Evolutionary conservation across 2,113 vertebrate genomes (phyloP).

Genomic region (Embiotoca jacksoni): DNA sequence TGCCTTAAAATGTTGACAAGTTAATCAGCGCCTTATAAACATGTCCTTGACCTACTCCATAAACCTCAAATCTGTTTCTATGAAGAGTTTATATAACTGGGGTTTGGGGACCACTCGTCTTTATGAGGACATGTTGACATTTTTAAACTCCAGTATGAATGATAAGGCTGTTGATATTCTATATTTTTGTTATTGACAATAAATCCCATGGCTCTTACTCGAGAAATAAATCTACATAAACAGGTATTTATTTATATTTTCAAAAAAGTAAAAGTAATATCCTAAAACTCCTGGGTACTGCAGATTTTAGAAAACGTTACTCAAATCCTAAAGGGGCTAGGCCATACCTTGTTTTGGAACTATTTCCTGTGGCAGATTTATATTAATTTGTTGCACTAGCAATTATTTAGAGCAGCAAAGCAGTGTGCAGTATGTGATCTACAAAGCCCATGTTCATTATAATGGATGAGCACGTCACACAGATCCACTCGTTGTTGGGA

Average conservation of each 20-base stretch:
- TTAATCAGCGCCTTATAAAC: not conserved
- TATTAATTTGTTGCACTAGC: not conserved
- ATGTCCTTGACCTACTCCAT: slow-evolving; percentile 23
- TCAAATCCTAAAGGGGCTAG: not conserved
- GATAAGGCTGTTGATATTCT: not conserved
- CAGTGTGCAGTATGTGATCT: no score
- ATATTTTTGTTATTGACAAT: not conserved
- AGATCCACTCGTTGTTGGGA: not conserved
- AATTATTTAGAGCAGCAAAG: not conserved
- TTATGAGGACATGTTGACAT: not conserved
- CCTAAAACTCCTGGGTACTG: not conserved
- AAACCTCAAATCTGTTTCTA: slow-evolving; percentile 16
- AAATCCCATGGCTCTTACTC: no score
- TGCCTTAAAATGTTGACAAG: slow-evolving; percentile 3
- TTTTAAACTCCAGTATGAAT: not conserved
- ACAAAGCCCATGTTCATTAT: no score
- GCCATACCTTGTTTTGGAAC: not conserved
- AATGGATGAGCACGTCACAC: no score
- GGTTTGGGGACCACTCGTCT: slow-evolving; percentile 5
- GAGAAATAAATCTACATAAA: no score
- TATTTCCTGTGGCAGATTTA: not conserved
- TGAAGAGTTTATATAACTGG: slow-evolving; percentile 5
- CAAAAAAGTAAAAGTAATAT: not conserved
- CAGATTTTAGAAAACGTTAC: no score
- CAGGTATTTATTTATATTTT: not conserved